These are phyloP conservation scores for Eupleurogrammus muticus DNA, from an alignment of 2,797 vertebrate genomes.

Conservation along the genomic window DNA sequence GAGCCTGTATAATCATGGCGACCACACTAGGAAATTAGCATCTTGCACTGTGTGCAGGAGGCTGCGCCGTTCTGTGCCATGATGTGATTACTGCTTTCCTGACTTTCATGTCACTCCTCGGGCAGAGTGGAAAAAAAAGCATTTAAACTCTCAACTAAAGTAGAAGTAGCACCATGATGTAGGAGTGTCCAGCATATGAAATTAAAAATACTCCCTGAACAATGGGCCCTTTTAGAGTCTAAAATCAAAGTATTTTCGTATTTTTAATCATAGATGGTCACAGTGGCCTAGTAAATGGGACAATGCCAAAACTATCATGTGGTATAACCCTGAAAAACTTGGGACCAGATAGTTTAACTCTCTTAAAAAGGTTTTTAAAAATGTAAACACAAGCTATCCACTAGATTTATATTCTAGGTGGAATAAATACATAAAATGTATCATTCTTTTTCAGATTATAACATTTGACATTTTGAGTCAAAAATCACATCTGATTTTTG, in stretches of 20 bases:
- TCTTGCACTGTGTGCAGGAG: conserved; percentile 16
- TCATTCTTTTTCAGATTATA: too few relatives aligned
- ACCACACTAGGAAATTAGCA: conserved; percentile 60
- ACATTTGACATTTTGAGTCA: too few relatives aligned
- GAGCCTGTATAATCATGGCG: conserved; percentile 58
- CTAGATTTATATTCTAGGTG: too few relatives aligned
- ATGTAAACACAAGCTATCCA: too few relatives aligned
- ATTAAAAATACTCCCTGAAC: background rate
- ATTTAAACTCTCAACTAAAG: background rate
- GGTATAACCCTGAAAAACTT: too few relatives aligned
- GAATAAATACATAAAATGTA: too few relatives aligned
- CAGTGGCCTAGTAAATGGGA: background rate
- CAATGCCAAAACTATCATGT: too few relatives aligned
- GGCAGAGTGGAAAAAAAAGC: conserved; percentile 2
- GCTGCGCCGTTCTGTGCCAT: conserved; percentile 20
- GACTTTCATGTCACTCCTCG: conserved; percentile 33
- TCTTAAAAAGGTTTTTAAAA: too few relatives aligned
- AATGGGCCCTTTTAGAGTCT: background rate
- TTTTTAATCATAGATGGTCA: background rate
- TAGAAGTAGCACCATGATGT: background rate
- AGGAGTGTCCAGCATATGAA: background rate
- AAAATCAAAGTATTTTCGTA: background rate
- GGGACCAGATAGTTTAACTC: too few relatives aligned
- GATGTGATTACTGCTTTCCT: conserved; percentile 49
- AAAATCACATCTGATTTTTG: too few relatives aligned